Conservation (phyloP, 53 echinoderm and acorn worm genomes). For the Patiria pectinifera region DNA sequence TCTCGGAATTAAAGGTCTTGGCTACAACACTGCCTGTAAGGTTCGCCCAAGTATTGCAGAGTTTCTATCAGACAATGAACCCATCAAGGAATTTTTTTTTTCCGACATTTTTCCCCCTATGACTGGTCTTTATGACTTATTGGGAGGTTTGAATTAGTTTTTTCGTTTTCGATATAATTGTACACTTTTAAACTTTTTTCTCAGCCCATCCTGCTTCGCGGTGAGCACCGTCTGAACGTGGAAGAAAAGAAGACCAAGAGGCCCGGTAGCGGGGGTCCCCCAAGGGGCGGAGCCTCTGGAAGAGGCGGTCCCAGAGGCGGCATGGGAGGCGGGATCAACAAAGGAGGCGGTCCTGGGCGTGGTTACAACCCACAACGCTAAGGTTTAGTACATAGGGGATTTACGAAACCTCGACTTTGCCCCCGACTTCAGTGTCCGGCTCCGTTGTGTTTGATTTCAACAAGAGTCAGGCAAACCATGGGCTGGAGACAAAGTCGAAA, state of each 20-base stretch:
- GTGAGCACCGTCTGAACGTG: conserved; percentile 96
- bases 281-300: conserved; percentile 82
- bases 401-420: too few relatives aligned
- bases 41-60: too few relatives aligned
- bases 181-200: not conserved
- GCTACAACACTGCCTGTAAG: too few relatives aligned
- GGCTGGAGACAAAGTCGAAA: too few relatives aligned
- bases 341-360: conserved; percentile 78
- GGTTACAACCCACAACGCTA: conserved; percentile 95
- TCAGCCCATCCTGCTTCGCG: conserved; percentile 89
- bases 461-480: too few relatives aligned
- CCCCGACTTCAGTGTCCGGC: too few relatives aligned
- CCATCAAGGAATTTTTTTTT: too few relatives aligned
- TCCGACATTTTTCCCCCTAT: too few relatives aligned
- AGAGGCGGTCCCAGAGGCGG: conserved; percentile 83
- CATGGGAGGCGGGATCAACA: conserved; percentile 69
- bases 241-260: conserved; percentile 96
- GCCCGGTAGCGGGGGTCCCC: conserved; percentile 84
- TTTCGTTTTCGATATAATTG: not conserved
- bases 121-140: not conserved
- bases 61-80: too few relatives aligned
- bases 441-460: too few relatives aligned
- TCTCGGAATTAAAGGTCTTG: too few relatives aligned
- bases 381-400: not conserved
- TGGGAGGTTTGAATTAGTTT: not conserved